Conservation (phyloP, 1,140 invertebrate genomes). For the Bradysia coprophila region DNA sequence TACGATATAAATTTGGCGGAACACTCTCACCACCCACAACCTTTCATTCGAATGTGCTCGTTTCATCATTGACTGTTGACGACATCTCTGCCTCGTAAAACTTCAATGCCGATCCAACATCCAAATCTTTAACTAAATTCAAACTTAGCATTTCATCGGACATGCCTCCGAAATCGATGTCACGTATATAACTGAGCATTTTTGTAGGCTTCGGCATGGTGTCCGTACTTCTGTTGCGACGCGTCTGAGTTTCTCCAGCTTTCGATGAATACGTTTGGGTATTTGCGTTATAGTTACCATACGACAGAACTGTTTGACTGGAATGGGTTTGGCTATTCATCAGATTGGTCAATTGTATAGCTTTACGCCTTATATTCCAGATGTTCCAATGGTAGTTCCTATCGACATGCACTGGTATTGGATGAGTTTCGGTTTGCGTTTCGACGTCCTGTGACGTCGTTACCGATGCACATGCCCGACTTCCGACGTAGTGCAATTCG, state of each 20-base stretch:
- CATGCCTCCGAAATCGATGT: too few species aligned
- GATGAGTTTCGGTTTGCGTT: conserved; percentile 3
- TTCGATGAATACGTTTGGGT: not conserved
- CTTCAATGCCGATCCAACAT: too few species aligned
- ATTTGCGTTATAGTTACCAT: not conserved
- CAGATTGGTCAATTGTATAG: conserved; percentile 4
- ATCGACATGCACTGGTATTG: conserved; percentile 2
- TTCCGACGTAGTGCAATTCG: not conserved
- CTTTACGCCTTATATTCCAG: conserved; percentile 3
- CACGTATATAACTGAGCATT: too few species aligned
- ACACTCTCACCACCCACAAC: too few species aligned
- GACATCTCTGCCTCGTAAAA: too few species aligned
- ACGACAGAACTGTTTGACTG: conserved; percentile 1
- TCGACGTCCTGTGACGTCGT: not conserved
- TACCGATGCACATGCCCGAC: not conserved
- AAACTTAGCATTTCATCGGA: too few species aligned
- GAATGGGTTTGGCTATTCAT: conserved; percentile 1
- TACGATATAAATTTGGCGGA: too few species aligned
- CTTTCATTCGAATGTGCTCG: too few species aligned
- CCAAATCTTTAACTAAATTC: too few species aligned
- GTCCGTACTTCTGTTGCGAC: not conserved
- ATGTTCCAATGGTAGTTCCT: conserved; percentile 3
- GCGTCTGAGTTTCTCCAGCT: not conserved
- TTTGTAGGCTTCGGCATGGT: too few species aligned
- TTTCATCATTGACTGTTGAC: too few species aligned